Conservation (phyloP, 2,113 vertebrate genomes). For the Thunnus maccoyii region DNA sequence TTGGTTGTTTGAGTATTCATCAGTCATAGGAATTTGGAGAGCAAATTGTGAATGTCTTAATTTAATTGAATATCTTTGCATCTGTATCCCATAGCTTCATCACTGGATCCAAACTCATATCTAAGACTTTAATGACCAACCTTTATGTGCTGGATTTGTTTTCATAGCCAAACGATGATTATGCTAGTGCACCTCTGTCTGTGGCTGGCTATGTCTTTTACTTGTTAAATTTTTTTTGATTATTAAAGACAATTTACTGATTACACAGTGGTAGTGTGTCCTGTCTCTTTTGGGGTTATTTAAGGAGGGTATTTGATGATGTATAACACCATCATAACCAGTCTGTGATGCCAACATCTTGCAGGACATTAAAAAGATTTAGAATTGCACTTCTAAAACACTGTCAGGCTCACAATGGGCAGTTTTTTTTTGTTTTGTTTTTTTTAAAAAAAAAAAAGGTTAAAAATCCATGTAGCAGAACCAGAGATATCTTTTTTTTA, state of each 20-base stretch:
- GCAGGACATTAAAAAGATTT: too few relatives aligned
- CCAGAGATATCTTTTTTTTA: too few relatives aligned
- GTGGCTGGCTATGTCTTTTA: constrained; percentile 50
- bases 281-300: not conserved
- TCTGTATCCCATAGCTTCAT: constrained; percentile 49
- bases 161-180: constrained; percentile 56
- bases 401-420: too few relatives aligned
- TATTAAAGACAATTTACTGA: constrained; percentile 71
- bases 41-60: constrained; percentile 67
- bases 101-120: constrained; percentile 62
- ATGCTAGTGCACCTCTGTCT: constrained; percentile 45
- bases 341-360: too few relatives aligned
- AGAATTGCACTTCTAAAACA: too few relatives aligned
- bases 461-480: too few relatives aligned
- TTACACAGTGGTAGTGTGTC: not conserved
- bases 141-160: constrained; percentile 37
- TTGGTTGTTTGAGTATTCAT: constrained; percentile 27
- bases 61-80: constrained; percentile 37
- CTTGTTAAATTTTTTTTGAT: constrained; percentile 62
- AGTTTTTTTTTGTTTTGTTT: too few relatives aligned
- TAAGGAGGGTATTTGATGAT: too few relatives aligned
- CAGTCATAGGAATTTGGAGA: constrained; percentile 37
- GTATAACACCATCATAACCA: too few relatives aligned
- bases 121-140: constrained; percentile 39
- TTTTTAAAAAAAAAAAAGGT: too few relatives aligned